Percentiles rank a stretch among this genome's conserved stretches.
These are phyloP conservation scores for Zaprionus camerounensis DNA, from an alignment of 1,140 invertebrate species.

Conservation along the genomic window DNA sequence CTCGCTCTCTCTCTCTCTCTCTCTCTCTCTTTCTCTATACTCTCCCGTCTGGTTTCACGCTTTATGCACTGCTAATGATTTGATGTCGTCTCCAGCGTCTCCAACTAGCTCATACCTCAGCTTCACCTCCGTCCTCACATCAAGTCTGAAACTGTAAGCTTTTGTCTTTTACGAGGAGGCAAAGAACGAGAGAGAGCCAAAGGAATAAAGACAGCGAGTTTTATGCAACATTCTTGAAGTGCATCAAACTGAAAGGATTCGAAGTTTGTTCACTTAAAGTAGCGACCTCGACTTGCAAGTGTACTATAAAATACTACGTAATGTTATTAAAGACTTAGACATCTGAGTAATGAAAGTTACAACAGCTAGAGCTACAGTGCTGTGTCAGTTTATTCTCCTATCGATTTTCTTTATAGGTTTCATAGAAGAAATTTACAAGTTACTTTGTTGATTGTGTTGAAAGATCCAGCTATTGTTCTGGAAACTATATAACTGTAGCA, in stretches of 20 bases:
- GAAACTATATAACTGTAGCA: no score
- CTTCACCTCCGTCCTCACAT: neutral
- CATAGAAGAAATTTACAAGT: no score
- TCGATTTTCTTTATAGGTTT: no score
- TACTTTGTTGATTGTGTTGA: no score
- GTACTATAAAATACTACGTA: neutral
- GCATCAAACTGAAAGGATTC: neutral
- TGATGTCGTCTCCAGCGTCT: constrained; percentile 58
- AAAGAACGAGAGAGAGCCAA: no score
- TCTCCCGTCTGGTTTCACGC: constrained; percentile 71
- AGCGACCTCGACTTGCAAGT: neutral
- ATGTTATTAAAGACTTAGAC: neutral
- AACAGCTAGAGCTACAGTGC: no score
- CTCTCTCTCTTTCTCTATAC: neutral
- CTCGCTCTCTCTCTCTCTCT: neutral
- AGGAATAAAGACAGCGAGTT: neutral
- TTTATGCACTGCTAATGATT: constrained; percentile 79
- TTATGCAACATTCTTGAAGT: constrained; percentile 1
- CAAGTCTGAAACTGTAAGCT: constrained; percentile 7
- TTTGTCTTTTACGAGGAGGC: constrained; percentile 10
- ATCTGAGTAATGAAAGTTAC: no score
- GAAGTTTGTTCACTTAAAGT: neutral
- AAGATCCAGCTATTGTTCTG: no score
- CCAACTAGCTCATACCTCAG: constrained; percentile 4
- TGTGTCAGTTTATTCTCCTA: no score